Evolutionary conservation across 2,888 invertebrate species (phyloP).

Genomic region (Oeneis ivallda): DNA sequence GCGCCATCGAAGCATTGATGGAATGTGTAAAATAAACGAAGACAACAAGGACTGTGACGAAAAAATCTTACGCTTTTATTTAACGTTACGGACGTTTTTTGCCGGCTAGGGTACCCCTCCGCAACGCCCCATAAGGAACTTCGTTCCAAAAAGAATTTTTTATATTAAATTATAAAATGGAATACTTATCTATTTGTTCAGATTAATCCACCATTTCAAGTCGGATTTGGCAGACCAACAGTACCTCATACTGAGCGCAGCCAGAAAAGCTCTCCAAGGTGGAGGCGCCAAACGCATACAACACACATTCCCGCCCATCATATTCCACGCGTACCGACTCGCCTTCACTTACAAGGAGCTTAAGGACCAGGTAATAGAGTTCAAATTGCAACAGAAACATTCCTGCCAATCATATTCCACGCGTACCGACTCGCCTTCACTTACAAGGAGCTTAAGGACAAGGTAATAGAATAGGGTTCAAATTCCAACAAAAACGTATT

Average conservation of each 20-base stretch:
- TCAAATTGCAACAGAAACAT: too few relatives aligned
- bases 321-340: constrained; percentile 95
- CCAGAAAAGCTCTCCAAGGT: constrained; percentile 93
- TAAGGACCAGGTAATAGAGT: constrained; percentile 83
- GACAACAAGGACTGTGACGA: too few relatives aligned
- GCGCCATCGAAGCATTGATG: too few relatives aligned
- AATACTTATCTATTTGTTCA: constrained; percentile 43
- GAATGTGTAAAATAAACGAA: too few relatives aligned
- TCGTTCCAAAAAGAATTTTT: too few relatives aligned
- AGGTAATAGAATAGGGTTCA: constrained; percentile 75
- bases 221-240: constrained; percentile 92
- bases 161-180: too few relatives aligned
- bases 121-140: too few relatives aligned
- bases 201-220: constrained; percentile 91
- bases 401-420: constrained; percentile 95
- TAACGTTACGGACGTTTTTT: too few relatives aligned
- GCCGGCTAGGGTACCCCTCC: too few relatives aligned
- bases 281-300: constrained; percentile 95
- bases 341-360: constrained; percentile 91
- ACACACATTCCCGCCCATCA: constrained; percentile 95
- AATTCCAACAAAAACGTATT: constrained; percentile 81
- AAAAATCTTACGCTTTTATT: too few relatives aligned
- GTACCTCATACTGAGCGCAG: constrained; percentile 93
- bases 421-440: constrained; percentile 94
- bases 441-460: constrained; percentile 88